Evolutionary conservation across 2,888 invertebrate species (phyloP).

Genomic region (Lochmaea crataegi): DNA sequence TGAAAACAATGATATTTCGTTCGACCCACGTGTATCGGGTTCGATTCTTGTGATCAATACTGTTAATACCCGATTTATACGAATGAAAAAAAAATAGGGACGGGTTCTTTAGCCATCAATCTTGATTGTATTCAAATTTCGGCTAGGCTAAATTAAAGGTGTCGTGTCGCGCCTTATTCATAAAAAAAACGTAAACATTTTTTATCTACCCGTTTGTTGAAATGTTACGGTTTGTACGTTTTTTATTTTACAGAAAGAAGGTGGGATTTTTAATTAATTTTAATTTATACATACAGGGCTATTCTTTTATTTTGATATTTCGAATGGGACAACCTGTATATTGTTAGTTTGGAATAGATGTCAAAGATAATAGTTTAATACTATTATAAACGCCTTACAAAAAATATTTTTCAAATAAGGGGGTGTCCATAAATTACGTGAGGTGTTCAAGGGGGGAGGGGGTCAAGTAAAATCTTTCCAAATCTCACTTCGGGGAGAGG

Average conservation of each 20-base stretch:
- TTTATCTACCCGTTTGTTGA: background rate
- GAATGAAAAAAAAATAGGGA: slow-evolving; percentile 30
- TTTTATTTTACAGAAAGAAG: background rate
- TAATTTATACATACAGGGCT: too few relatives aligned
- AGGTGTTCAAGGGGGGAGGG: too few relatives aligned
- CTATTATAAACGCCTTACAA: too few relatives aligned
- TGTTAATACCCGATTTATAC: slow-evolving; percentile 31
- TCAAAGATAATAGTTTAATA: too few relatives aligned
- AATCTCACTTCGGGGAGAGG: too few relatives aligned
- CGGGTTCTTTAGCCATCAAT: slow-evolving; percentile 31
- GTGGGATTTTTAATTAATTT: slow-evolving; percentile 1
- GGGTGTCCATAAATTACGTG: too few relatives aligned
- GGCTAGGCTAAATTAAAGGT: slow-evolving; percentile 37
- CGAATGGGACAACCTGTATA: too few relatives aligned
- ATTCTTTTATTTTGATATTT: too few relatives aligned
- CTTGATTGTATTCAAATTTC: slow-evolving; percentile 47
- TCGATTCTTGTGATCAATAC: slow-evolving; percentile 17
- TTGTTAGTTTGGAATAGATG: too few relatives aligned
- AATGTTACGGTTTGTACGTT: background rate
- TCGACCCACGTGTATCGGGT: background rate
- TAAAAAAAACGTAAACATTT: background rate
- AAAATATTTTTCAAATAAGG: too few relatives aligned
- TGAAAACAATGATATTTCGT: background rate
- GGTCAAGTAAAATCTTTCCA: too few relatives aligned
- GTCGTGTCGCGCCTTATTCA: slow-evolving; percentile 13